phyloP scores from a whole-genome alignment of 2,888 invertebrate species.

The Drosophila acutilabella region DNA sequence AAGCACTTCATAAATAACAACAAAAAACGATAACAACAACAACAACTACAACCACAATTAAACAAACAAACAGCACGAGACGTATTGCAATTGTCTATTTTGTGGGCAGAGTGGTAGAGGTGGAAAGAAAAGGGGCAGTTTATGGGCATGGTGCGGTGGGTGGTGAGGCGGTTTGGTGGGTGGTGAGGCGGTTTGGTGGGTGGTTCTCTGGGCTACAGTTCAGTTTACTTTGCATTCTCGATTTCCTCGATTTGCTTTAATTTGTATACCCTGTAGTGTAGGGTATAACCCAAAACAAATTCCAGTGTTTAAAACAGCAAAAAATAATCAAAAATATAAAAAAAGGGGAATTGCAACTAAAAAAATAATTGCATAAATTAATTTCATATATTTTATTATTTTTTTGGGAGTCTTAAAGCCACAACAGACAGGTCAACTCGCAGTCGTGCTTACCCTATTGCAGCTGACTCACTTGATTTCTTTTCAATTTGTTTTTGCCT shows the following conservation, averaged over 20 bases:
- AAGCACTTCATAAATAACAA: slow-evolving; percentile 71
- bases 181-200: slow-evolving; percentile 7
- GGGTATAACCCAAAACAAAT: too few relatives aligned
- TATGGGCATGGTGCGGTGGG: background rate
- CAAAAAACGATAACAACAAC: slow-evolving; percentile 34
- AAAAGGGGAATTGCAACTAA: too few relatives aligned
- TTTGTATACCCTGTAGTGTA: background rate
- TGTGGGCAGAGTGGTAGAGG: background rate
- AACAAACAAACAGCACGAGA: slow-evolving; percentile 69
- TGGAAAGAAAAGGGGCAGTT: background rate
- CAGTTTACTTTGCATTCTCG: slow-evolving; percentile 49
- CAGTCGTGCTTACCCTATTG: background rate
- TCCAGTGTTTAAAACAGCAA: too few relatives aligned
- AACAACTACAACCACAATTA: slow-evolving; percentile 60
- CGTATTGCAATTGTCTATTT: slow-evolving; percentile 22
- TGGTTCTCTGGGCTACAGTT: slow-evolving; percentile 13
- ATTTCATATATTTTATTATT: too few relatives aligned
- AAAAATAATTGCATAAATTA: too few relatives aligned
- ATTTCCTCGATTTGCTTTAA: slow-evolving; percentile 31
- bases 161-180: background rate
- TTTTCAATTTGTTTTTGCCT: background rate
- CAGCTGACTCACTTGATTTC: background rate
- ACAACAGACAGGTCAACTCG: too few relatives aligned
- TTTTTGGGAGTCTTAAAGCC: background rate
- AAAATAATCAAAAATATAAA: too few relatives aligned